Conservation (phyloP, 2,113 vertebrate genomes). For the Scopus umbretta region DNA sequence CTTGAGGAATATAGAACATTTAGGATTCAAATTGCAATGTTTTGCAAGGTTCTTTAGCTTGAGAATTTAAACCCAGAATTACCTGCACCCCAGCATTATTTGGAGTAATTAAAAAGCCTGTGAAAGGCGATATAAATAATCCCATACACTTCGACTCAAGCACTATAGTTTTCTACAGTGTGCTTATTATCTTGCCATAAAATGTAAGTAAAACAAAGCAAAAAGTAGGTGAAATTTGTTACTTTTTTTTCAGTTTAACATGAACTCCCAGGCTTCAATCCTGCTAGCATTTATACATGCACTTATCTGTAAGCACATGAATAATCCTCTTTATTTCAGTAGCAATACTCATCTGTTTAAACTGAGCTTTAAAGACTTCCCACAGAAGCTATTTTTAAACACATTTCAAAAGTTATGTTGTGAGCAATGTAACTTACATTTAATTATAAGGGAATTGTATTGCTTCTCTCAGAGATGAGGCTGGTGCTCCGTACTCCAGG, state of each 20-base stretch:
- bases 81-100: neutral
- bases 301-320: neutral
- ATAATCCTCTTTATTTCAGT: conserved; percentile 21
- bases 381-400: conserved; percentile 10
- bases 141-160: neutral
- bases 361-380: neutral
- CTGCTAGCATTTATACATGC: neutral
- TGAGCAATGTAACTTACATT: neutral
- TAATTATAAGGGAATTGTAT: neutral
- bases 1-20: neutral
- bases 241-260: neutral
- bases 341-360: conserved; percentile 18
- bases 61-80: neutral
- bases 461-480: neutral
- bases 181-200: neutral
- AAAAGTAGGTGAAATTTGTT: neutral
- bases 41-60: neutral
- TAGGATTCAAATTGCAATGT: neutral
- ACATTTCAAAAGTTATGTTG: neutral
- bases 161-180: neutral
- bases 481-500: neutral
- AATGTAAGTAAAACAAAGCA: neutral
- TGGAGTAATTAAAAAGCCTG: neutral
- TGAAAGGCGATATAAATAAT: neutral
- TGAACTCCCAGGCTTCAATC: neutral